phyloP scores from a whole-genome alignment of 2,888 invertebrate genomes.

The Drosophila prolongata region DNA sequence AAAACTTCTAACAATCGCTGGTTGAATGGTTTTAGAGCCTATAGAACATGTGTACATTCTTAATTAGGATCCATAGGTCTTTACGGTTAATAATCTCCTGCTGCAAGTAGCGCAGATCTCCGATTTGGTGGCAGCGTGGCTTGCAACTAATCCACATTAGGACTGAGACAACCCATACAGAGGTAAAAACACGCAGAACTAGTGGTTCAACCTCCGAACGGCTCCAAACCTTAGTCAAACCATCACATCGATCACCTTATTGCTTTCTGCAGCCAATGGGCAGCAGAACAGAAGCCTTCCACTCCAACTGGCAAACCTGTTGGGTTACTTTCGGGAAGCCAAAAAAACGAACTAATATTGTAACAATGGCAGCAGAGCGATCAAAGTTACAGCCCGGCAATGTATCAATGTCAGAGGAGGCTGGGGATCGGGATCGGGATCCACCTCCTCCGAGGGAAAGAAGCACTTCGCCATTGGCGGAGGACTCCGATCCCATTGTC shows the following conservation, averaged over 20 bases:
- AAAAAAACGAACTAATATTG: constrained; percentile 39
- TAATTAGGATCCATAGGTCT: too few species aligned
- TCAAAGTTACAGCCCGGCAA: constrained; percentile 69
- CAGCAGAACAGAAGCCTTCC: constrained; percentile 16
- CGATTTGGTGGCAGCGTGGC: too few species aligned
- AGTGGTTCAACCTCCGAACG: neutral
- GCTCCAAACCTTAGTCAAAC: too few species aligned
- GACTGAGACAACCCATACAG: too few species aligned
- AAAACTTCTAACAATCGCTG: too few species aligned
- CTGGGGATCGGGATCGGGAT: constrained; percentile 52
- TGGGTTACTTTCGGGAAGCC: constrained; percentile 1
- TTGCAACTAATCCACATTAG: too few species aligned
- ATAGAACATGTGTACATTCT: too few species aligned
- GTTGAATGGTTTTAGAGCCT: too few species aligned
- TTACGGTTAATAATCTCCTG: too few species aligned
- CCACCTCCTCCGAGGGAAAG: constrained; percentile 50
- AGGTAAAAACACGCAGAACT: too few species aligned
- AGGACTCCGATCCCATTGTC: constrained; percentile 61
- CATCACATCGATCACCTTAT: neutral
- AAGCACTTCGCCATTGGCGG: constrained; percentile 42
- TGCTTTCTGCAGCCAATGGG: constrained; percentile 17
- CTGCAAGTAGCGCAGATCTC: too few species aligned
- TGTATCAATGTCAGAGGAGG: constrained; percentile 73
- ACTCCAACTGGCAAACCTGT: constrained; percentile 13
- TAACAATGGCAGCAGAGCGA: constrained; percentile 73